Evolutionary conservation across 2,888 invertebrate species (phyloP), one percentile per base, ranked within the genome.

Genomic region (Ecliptopera silaceata): DNA sequence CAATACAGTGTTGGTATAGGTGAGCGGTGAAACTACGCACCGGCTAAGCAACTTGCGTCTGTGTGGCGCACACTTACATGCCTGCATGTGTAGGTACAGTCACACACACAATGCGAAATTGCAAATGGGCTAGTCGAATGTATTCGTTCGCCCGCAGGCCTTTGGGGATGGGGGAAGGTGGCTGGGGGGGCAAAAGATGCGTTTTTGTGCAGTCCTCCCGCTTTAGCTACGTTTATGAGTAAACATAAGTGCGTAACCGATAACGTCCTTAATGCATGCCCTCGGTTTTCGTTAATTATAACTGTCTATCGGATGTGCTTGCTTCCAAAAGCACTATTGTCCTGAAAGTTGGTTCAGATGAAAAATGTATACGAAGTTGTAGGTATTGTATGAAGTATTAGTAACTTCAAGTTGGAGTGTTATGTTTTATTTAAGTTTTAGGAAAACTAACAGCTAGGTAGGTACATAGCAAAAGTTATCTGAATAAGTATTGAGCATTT

Each of bases 91-190:
- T 73, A 66, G 66, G 72, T 79, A 83, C 79, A 76, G 69, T 74
- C 82, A 89, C 89, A 74, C 89, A 88, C 90, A 90, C 90, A 88
- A 87, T 86, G 85, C 75, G 77, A 86, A 84, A 86, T 88, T 86
- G 88, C 89, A 88, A 89, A 90, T 90, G 86, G 88, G 87, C 91
- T 88, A 88, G 86, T 89, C 88, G 88, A 88, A 89, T 89, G 90
- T 88, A 88, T 87, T 88, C 87, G 86, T 86, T 86, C 86, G 79
- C 82, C 85, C 82, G 82, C 76, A 82, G 81, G 80, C 82, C 77
- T 74, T 71, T 65, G 58, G 80, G 75, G 73, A 70, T 74, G 80
- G 80, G 78, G 72, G 26, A 48, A 17, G 72, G 70, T 60, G 47
- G 60, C 61, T 48, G 53, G 75, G 82, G 79, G 81, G 75, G 61